A percentile compares a stretch with the other conserved stretches of the same genome.
Conservation (phyloP, 1,140 invertebrate species). For the Forficula auricularia region DNA sequence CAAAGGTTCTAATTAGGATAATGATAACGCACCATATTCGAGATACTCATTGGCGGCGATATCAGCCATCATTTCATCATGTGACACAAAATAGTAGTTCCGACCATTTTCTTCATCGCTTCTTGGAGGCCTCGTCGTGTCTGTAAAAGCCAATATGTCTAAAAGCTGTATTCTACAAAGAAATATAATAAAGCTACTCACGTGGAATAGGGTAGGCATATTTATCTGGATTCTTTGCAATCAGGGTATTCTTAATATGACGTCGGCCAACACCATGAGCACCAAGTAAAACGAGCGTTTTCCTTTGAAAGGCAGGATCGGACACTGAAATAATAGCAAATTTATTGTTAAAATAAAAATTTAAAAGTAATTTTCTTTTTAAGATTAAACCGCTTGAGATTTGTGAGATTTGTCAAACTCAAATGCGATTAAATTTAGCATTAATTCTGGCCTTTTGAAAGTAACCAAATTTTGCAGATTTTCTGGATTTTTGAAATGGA, state of each 20-base stretch:
- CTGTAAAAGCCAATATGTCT: slow-evolving; percentile 33
- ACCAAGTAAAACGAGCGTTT: slow-evolving; percentile 74
- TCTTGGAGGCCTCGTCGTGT: slow-evolving; percentile 87
- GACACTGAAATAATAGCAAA: too few relatives aligned
- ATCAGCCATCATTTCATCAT: slow-evolving; percentile 98
- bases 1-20: too few relatives aligned
- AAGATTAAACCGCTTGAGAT: too few relatives aligned
- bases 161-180: too few relatives aligned
- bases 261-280: slow-evolving; percentile 91
- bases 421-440: too few relatives aligned
- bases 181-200: slow-evolving; percentile 45
- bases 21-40: slow-evolving; percentile 98
- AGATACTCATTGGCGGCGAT: slow-evolving; percentile 97
- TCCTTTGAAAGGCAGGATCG: slow-evolving; percentile 68
- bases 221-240: slow-evolving; percentile 89
- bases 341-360: too few relatives aligned
- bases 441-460: too few relatives aligned
- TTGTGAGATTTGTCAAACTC: too few relatives aligned
- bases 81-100: slow-evolving; percentile 96
- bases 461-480: too few relatives aligned
- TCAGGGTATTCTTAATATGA: slow-evolving; percentile 98
- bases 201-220: slow-evolving; percentile 99
- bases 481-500: too few relatives aligned
- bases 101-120: slow-evolving; percentile 94
- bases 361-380: too few relatives aligned